Evolutionary conservation across 2,113 vertebrate species (phyloP).

Genomic region (Zapornia atra): DNA sequence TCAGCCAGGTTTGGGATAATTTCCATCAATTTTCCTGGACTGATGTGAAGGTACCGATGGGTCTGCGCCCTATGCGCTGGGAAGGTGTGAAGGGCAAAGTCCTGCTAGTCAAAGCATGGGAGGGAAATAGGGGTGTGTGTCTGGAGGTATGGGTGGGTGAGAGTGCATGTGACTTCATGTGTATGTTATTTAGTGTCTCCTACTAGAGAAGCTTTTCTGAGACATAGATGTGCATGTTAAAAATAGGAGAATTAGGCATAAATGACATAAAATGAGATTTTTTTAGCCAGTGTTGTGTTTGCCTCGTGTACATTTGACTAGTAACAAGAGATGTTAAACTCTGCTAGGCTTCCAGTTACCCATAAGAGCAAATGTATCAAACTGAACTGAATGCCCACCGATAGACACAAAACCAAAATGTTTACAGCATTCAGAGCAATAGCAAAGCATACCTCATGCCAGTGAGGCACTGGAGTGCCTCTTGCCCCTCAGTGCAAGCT

Average conservation of each 20-base stretch:
- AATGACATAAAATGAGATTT: slow-evolving; percentile 28
- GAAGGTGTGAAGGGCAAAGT: neutral
- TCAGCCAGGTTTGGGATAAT: neutral
- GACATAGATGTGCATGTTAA: slow-evolving; percentile 56
- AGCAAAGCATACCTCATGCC: slow-evolving; percentile 77
- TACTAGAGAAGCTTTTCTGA: slow-evolving; percentile 31
- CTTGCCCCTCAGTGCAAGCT: neutral
- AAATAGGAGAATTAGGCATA: slow-evolving; percentile 49
- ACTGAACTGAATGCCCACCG: slow-evolving; percentile 51
- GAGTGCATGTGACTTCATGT: neutral
- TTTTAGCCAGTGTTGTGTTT: slow-evolving; percentile 50
- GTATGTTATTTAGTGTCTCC: neutral
- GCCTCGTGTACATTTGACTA: neutral
- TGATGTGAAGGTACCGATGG: neutral
- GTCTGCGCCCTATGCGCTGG: neutral
- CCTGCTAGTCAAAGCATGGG: neutral
- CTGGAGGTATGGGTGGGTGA: neutral
- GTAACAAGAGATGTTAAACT: slow-evolving; percentile 1
- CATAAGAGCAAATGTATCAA: slow-evolving; percentile 43
- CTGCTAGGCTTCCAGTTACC: slow-evolving; percentile 43
- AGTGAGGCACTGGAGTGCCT: slow-evolving; percentile 20
- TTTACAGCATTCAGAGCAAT: slow-evolving; percentile 82
- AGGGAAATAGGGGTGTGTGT: neutral
- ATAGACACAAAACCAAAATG: slow-evolving; percentile 70
- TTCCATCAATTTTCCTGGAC: neutral